Base-by-base conservation (phyloP, 2,113 vertebrate genomes). In the Andinoacara biseriatus region DNA sequence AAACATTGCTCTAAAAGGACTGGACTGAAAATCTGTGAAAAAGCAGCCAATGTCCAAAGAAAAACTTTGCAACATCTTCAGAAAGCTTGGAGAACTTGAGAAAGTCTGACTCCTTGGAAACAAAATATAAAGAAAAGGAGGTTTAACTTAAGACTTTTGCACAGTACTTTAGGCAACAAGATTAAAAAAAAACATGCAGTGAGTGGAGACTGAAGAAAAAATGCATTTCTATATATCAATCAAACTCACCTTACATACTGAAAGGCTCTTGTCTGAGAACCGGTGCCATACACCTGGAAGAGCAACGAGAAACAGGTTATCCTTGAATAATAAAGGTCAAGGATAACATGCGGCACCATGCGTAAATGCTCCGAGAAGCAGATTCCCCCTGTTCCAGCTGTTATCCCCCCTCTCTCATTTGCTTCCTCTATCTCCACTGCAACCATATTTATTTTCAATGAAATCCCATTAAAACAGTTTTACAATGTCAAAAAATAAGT, bases 221-320 rank as follows among this genome's bases (percentile, higher is more conserved):
- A 69, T 49, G 65, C 43, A 69, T 69, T 69, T 49, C 24, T 38
- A 6, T 38, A 10, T 10, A 38, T 38, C 35, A 38, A 54, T 26
- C 20, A 57, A 24, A 74, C 95, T 96, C 96, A 99, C 98, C 98
- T 99, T 74, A 99, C 98, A 43, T 99, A 99, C 81, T 99, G 98
- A 92, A 99, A 99, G 5, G 98, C 98, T 94, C 98, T 96, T 0
- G 98, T 99, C 90, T 99, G 98, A 57, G 97, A 97, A 83, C 98
- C 98, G 11, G 97, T 96, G 43, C 98, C 98, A 17, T 99, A 99
- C 3, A 99, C 98, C 98, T 99, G 81, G 14, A 94, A 89, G 57
- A 89, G 90, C 14, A 54, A 81, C 72, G 81, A 11, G 56, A 90
- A 31, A 29, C 18, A 2, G 5, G 67, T 57, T 15, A 59, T 35